Base-by-base conservation (phyloP, 2,797 vertebrate species). In the Serranus cabrilla region DNA sequence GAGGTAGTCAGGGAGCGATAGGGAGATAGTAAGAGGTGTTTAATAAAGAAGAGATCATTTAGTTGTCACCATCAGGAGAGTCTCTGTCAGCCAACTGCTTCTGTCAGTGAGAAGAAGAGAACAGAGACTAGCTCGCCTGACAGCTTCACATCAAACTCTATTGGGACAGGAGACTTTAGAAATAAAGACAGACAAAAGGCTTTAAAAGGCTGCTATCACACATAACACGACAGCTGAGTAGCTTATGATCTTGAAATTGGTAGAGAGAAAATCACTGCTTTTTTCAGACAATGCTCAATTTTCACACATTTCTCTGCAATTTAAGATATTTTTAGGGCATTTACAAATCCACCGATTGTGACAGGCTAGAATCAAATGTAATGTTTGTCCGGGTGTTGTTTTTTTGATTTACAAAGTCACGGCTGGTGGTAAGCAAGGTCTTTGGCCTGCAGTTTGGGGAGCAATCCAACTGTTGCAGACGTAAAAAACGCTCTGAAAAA, bases 31-130 rank as follows among this genome's bases (percentile, higher is more conserved):
- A 84, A 88, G 92, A 93, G 93, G 93, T 91, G 92, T 95, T 95
- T 95, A 96, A 95, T 95, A 94, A 95, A 94, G 91, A 94, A 93
- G 83, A 91, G 93, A 95, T 95, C 92, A 95, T 94, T 94, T 93
- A 88, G 85, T 90, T 94, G 94, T 95, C 94, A 95, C 85, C 78
- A 76, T 84, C 86, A 93, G 88, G 86, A 91, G 89, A 87, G 82
- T 68, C 85, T 93, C 90, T 89, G 90, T 93, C 90, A 92, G 86
- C 80, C 87, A 78, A 89, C 83, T 74, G 89, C 82, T 86, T 81
- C 85, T 79, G 86, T 88, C 85, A 84, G 82, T 25, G 76, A 89
- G 71, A 74, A 71, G 74, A 83, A 77, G 54, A 82, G 81, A 89
- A 89, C 78, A 87, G 80, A 91, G 87, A 87, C 85, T 80, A 52